Conservation (phyloP, 2,797 vertebrate genomes). For the Champsocephalus esox region DNA sequence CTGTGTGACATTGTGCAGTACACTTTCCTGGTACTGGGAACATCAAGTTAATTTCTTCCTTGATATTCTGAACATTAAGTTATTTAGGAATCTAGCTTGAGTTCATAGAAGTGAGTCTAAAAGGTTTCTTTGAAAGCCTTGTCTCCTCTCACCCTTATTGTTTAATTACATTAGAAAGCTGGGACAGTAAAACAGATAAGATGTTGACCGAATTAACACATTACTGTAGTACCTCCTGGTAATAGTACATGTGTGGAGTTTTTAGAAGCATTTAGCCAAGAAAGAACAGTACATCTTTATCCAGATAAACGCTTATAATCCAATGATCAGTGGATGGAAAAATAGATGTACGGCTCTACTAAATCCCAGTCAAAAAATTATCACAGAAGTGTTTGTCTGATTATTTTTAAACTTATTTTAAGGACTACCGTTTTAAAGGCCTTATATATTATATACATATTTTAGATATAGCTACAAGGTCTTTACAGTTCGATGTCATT, state of each 20-base stretch:
- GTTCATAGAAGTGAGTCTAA: constrained; percentile 23
- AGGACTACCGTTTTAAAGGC: too few relatives aligned
- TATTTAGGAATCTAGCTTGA: constrained; percentile 32
- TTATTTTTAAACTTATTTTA: not conserved
- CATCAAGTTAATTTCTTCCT: not conserved
- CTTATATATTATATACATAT: too few relatives aligned
- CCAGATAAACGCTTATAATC: not conserved
- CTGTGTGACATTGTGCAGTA: not conserved
- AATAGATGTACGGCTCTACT: not conserved
- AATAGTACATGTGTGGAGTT: not conserved
- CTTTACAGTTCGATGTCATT: not conserved
- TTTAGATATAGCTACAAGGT: not conserved
- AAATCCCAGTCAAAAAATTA: not conserved
- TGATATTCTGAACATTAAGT: not conserved
- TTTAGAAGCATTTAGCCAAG: not conserved
- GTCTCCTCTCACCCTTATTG: constrained; percentile 29
- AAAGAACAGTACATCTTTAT: not conserved
- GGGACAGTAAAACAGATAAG: not conserved
- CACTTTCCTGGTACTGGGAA: too few relatives aligned
- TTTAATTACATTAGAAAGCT: constrained; percentile 42
- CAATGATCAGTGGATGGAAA: not conserved
- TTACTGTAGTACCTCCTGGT: not conserved
- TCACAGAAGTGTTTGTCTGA: not conserved
- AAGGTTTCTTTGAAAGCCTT: constrained; percentile 42
- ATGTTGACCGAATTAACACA: not conserved